phyloP scores from a whole-genome alignment of 2,113 vertebrate species.

The Hiodon alosoides region DNA sequence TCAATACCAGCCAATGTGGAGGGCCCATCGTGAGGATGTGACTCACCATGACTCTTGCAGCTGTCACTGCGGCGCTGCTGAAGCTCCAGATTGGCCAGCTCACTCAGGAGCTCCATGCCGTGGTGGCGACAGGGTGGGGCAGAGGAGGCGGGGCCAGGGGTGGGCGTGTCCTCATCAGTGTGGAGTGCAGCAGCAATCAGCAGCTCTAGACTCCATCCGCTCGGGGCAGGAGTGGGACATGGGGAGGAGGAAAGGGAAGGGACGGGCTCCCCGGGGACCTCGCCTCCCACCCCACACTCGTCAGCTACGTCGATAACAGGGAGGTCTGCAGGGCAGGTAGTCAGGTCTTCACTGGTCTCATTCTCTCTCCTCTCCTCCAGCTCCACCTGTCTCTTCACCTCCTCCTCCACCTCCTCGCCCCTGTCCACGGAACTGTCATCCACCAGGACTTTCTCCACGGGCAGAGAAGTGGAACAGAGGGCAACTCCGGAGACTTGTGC shows the following conservation, averaged over 20 bases:
- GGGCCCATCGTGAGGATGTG: neutral
- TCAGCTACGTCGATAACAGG: slow-evolving; percentile 13
- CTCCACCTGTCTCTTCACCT: slow-evolving; percentile 41
- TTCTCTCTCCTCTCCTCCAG: slow-evolving; percentile 14
- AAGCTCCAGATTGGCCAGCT: slow-evolving; percentile 83
- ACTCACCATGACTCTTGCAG: slow-evolving; percentile 65
- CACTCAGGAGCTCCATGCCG: slow-evolving; percentile 88
- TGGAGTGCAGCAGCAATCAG: slow-evolving; percentile 83
- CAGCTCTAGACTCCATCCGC: slow-evolving; percentile 79
- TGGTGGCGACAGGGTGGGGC: slow-evolving; percentile 57
- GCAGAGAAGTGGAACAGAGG: slow-evolving; percentile 43
- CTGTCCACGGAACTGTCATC: slow-evolving; percentile 49
- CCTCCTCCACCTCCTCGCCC: slow-evolving; percentile 43
- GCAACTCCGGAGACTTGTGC: slow-evolving; percentile 43
- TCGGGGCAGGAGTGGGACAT: slow-evolving; percentile 46
- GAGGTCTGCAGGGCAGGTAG: slow-evolving; percentile 32
- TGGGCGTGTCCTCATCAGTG: slow-evolving; percentile 65
- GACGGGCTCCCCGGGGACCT: neutral
- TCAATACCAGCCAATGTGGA: no score
- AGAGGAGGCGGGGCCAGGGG: slow-evolving; percentile 43
- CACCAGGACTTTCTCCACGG: slow-evolving; percentile 43
- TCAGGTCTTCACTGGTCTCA: slow-evolving; percentile 38
- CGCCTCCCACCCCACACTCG: slow-evolving; percentile 19
- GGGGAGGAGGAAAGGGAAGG: slow-evolving; percentile 17
- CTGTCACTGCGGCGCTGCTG: slow-evolving; percentile 60